Percentiles rank a stretch among this genome's conserved stretches.
phyloP scores from a whole-genome alignment of 2,113 vertebrate genomes.

The Gymnobelideus leadbeateri region DNA sequence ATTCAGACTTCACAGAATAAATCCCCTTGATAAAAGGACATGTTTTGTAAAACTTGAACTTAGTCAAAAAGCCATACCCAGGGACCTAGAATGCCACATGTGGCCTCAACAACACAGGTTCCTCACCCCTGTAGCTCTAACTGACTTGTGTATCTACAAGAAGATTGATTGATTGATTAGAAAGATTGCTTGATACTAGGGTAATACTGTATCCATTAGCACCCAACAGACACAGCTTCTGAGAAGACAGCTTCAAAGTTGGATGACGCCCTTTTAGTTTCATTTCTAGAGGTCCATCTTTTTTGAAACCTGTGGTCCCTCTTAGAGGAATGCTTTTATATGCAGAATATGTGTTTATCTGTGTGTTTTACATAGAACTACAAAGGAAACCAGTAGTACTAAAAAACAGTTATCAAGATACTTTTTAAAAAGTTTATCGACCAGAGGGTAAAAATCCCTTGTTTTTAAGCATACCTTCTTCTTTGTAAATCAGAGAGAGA shows the following conservation, averaged over 20 bases:
- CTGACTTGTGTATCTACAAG: background rate
- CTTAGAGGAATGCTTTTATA: background rate
- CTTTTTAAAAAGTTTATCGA: background rate
- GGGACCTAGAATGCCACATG: too few relatives aligned
- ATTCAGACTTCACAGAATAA: too few relatives aligned
- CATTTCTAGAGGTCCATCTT: background rate
- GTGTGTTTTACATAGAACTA: background rate
- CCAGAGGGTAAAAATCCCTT: background rate
- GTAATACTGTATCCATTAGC: too few relatives aligned
- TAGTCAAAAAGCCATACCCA: too few relatives aligned
- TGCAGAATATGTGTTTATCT: background rate
- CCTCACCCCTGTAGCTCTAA: background rate
- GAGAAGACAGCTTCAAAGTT: too few relatives aligned
- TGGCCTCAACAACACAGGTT: too few relatives aligned
- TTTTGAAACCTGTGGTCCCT: background rate
- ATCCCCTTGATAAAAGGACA: too few relatives aligned
- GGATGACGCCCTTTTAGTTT: too few relatives aligned
- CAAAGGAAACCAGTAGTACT: background rate
- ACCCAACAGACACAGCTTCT: too few relatives aligned
- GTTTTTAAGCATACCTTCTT: background rate
- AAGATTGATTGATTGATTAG: too few relatives aligned
- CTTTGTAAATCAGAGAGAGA: conserved; percentile 17
- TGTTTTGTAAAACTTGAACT: too few relatives aligned
- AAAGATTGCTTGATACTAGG: too few relatives aligned
- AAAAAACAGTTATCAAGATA: background rate